phyloP scores from a whole-genome alignment of 2,888 invertebrate species.

The Trissolcus japonicus region DNA sequence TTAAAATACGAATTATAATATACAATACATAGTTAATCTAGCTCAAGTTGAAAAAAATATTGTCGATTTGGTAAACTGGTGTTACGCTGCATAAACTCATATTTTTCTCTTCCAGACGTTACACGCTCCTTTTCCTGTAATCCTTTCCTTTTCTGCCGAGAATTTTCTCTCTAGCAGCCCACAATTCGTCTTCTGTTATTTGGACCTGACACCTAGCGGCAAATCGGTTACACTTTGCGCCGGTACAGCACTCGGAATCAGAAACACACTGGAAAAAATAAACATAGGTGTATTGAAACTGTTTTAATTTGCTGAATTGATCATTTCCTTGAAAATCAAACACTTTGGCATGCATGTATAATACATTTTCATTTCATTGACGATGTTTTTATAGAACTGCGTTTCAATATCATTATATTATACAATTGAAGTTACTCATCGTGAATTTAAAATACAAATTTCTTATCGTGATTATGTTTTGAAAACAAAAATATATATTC shows the following conservation, averaged over 20 bases:
- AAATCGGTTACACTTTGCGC: slow-evolving; percentile 63
- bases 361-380: too few species aligned
- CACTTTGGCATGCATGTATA: too few species aligned
- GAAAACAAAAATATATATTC: neutral
- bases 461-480: neutral
- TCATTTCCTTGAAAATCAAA: too few species aligned
- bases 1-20: too few species aligned
- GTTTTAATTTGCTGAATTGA: too few species aligned
- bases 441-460: neutral
- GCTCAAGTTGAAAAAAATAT: too few species aligned
- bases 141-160: slow-evolving; percentile 55
- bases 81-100: too few species aligned
- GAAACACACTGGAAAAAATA: slow-evolving; percentile 27
- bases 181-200: slow-evolving; percentile 68
- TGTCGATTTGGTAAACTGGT: too few species aligned
- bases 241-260: slow-evolving; percentile 16
- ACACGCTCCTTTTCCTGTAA: slow-evolving; percentile 16
- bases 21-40: too few species aligned
- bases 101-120: too few species aligned
- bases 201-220: slow-evolving; percentile 71
- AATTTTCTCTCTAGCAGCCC: slow-evolving; percentile 67
- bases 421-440: neutral
- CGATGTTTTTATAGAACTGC: too few species aligned
- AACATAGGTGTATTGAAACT: neutral
- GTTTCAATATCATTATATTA: too few species aligned